phyloP scores from a whole-genome alignment of 2,113 vertebrate species.

The Phrynocephalus versicolor region DNA sequence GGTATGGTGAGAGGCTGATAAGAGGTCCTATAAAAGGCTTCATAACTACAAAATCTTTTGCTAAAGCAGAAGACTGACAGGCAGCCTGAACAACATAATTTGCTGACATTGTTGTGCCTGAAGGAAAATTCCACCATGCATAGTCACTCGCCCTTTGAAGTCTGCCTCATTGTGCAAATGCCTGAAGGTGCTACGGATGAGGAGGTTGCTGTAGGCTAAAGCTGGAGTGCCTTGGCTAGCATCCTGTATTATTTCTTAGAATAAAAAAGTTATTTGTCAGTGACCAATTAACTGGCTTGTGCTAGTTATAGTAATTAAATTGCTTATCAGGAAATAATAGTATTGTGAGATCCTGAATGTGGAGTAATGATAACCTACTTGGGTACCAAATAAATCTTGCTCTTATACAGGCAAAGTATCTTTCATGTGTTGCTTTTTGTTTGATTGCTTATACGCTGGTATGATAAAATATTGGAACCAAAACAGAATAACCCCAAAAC shows the following conservation, averaged over 20 bases:
- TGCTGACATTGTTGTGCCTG: slow-evolving; percentile 17
- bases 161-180: neutral
- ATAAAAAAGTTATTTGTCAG: neutral
- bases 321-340: neutral
- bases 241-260: neutral
- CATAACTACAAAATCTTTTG: slow-evolving; percentile 15
- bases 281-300: neutral
- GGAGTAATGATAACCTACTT: neutral
- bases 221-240: neutral
- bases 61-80: slow-evolving; percentile 8
- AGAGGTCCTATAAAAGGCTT: slow-evolving; percentile 3
- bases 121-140: slow-evolving; percentile 1
- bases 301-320: neutral
- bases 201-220: neutral
- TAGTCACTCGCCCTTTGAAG: neutral
- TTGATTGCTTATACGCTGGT: neutral
- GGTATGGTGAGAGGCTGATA: slow-evolving; percentile 9
- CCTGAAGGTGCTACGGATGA: neutral
- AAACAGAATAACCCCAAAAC: neutral
- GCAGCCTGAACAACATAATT: slow-evolving; percentile 7
- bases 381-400: neutral
- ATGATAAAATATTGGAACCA: neutral
- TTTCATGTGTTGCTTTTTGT: neutral
- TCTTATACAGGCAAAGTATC: neutral
- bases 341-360: neutral